A percentile compares a stretch with the other conserved stretches of the same genome.
These are phyloP conservation scores for Burhinus oedicnemus DNA, from an alignment of 2,113 vertebrate species.

Conservation along the genomic window DNA sequence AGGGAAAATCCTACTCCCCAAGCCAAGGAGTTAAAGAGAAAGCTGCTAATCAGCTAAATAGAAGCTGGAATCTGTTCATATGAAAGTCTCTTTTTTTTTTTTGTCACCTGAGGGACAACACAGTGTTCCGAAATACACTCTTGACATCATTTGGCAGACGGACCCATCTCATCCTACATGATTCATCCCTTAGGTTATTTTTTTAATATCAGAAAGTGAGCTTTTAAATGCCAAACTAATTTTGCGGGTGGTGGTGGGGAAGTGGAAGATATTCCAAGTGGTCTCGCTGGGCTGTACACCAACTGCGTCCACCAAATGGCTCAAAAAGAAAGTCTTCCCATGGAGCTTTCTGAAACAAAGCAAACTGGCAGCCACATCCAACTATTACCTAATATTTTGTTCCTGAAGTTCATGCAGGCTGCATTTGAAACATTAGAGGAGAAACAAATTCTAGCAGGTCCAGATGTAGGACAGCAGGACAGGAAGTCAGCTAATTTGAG, in stretches of 20 bases:
- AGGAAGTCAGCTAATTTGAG: neutral
- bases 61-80: constrained; percentile 77
- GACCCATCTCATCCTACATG: constrained; percentile 61
- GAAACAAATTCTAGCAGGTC: neutral
- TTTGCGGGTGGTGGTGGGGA: constrained; percentile 71
- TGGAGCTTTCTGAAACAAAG: constrained; percentile 62
- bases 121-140: constrained; percentile 68
- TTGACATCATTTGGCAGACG: constrained; percentile 75
- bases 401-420: constrained; percentile 12
- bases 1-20: constrained; percentile 65
- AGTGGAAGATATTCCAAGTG: constrained; percentile 75
- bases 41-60: constrained; percentile 81
- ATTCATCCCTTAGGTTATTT: constrained; percentile 78
- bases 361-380: constrained; percentile 39
- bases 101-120: constrained; percentile 74
- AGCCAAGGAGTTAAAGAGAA: constrained; percentile 73
- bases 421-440: neutral
- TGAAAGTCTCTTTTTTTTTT: constrained; percentile 46
- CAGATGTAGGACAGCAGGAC: constrained; percentile 32
- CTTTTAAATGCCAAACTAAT: constrained; percentile 81
- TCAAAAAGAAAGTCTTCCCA: constrained; percentile 56
- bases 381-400: constrained; percentile 68
- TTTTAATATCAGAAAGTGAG: constrained; percentile 82
- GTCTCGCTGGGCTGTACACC: constrained; percentile 74
- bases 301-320: constrained; percentile 80